A percentile compares a stretch with the other conserved stretches of the same genome.
These are phyloP conservation scores for Drosophila paucipuncta DNA, from an alignment of 2,888 invertebrate genomes.

Conservation along the genomic window DNA sequence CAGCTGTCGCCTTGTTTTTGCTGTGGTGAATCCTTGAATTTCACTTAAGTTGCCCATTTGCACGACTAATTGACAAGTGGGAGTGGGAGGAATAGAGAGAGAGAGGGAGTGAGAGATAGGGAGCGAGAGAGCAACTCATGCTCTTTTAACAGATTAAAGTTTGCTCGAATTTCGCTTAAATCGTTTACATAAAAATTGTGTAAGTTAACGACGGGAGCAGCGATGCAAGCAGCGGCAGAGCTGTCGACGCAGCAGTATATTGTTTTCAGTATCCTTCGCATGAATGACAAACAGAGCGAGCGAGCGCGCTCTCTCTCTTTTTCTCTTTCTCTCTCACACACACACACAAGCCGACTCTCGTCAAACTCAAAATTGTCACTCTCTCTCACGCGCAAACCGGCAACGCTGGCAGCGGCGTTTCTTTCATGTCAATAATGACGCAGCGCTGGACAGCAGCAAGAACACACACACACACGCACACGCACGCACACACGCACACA, in stretches of 20 bases:
- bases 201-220: conserved; percentile 25
- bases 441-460: conserved; percentile 45
- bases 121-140: background rate
- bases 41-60: conserved; percentile 36
- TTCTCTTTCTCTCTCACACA: background rate
- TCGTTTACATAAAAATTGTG: conserved; percentile 54
- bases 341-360: conserved; percentile 7
- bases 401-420: conserved; percentile 66
- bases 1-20: conserved; percentile 48
- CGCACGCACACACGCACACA: no score
- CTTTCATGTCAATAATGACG: conserved; percentile 67
- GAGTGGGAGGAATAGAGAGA: background rate
- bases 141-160: conserved; percentile 51
- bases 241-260: conserved; percentile 33
- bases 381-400: conserved; percentile 45
- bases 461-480: conserved; percentile 5
- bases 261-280: conserved; percentile 69
- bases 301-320: conserved; percentile 1
- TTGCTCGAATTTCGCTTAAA: conserved; percentile 72
- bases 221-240: conserved; percentile 16
- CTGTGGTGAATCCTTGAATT: conserved; percentile 48
- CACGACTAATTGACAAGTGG: conserved; percentile 68
- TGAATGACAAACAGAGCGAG: conserved; percentile 53
- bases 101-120: background rate
- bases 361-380: conserved; percentile 12